These are phyloP conservation scores for Chesias legatella DNA, from an alignment of 2,888 invertebrate genomes.

Conservation along the genomic window DNA sequence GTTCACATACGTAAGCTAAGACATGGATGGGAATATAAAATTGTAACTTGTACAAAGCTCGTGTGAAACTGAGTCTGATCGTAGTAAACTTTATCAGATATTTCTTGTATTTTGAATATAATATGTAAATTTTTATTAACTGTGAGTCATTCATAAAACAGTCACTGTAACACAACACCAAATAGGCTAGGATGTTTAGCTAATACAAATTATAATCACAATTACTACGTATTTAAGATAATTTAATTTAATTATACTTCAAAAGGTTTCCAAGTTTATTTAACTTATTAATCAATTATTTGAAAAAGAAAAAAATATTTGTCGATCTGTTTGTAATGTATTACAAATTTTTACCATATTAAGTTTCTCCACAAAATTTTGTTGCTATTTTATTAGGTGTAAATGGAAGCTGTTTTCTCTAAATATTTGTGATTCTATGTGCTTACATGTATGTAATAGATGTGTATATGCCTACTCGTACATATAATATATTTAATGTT, in stretches of 20 bases:
- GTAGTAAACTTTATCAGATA: constrained; percentile 56
- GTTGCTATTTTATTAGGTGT: constrained; percentile 9
- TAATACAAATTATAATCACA: constrained; percentile 44
- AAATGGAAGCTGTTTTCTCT: constrained; percentile 15
- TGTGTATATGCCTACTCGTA: constrained; percentile 15
- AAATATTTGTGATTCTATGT: constrained; percentile 17
- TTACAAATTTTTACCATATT: not conserved
- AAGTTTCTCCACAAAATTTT: constrained; percentile 5
- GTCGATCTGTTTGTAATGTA: not conserved
- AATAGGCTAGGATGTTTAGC: constrained; percentile 57
- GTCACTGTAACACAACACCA: constrained; percentile 76
- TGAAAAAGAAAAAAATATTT: not conserved
- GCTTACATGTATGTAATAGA: constrained; percentile 23
- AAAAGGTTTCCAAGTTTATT: constrained; percentile 6
- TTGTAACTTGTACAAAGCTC: constrained; percentile 66
- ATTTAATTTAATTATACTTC: constrained; percentile 11
- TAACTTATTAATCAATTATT: constrained; percentile 11
- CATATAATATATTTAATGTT: constrained; percentile 35
- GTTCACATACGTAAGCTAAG: constrained; percentile 67
- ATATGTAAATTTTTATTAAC: constrained; percentile 50
- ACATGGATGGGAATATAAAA: constrained; percentile 31
- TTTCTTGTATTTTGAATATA: constrained; percentile 34
- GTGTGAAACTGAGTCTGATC: constrained; percentile 70
- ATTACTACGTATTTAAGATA: constrained; percentile 29
- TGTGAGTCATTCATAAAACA: constrained; percentile 51